Evolutionary conservation across 1,140 invertebrate species (phyloP), one percentile per base, ranked within the genome.

Genomic region (Pentalonia nigronervosa): DNA sequence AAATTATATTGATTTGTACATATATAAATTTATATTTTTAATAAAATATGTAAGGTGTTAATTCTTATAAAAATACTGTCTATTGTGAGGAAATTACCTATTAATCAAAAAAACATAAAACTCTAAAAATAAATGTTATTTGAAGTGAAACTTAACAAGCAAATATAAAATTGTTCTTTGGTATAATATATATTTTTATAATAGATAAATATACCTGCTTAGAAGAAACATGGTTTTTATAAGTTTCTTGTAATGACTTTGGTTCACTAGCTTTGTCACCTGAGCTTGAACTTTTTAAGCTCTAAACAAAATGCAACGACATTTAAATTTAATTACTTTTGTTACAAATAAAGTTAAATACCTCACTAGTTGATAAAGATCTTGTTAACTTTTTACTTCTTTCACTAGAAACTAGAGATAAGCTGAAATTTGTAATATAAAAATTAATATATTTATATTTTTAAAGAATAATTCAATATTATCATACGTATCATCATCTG

Each of bases 401-500:
- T n/a, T 93, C 47, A 53, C 81, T 84, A 84, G 67, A 83, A 20
- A 30, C 7, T 36, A 53, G 81, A 41, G 91, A 92, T 25, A 11
- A 14, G 30, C 91, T 93, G 17, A 50, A 93, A 93, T 36, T 0
- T 53, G 0, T 53, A 53, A 53, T 21, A 53, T 21, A 53, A 53
- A 53, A 23, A 53, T 83, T 47, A 36, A 56, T 7, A 36, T 53
- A 56, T 41, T 25, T 60, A 50, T 50, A 90, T 45, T 23, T 53
- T 67, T 67, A n/a, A 45, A 45, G 7, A 67, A 90, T 25, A 56
- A 67, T 56, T 53, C 3, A 67, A 56, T 23, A 87, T 25, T 45
- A 84, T 56, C 45, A 89, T 94, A 94, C 93, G 30, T 88, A 94
- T 99, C 98, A 53, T 98, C 98, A 95, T 98, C 98, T 88, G 98